Conservation (phyloP, 2,888 invertebrate species). For the Acanthococcus lagerstroemiae region DNA sequence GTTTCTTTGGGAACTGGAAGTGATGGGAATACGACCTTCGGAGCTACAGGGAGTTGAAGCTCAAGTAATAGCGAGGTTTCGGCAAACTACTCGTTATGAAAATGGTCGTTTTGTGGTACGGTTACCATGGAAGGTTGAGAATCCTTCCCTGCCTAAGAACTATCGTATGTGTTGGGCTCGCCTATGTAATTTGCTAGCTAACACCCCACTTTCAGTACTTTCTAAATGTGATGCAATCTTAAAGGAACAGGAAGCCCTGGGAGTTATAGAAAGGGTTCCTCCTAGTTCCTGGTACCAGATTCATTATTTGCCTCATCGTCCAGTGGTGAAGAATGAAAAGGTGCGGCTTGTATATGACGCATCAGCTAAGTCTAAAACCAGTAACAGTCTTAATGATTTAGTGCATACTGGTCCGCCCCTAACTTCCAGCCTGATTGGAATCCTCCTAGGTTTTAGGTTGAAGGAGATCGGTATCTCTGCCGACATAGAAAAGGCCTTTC, state of each 20-base stretch:
- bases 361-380: neutral
- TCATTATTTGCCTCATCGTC: neutral
- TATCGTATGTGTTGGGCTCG: neutral
- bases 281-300: too few species aligned
- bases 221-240: neutral
- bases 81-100: neutral
- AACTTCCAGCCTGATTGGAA: neutral
- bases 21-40: neutral
- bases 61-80: neutral
- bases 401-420: neutral
- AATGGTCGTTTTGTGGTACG: neutral
- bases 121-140: neutral
- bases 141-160: neutral
- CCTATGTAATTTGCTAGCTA: neutral
- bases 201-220: neutral
- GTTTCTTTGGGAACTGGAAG: neutral
- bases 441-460: neutral
- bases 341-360: neutral
- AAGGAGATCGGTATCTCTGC: neutral
- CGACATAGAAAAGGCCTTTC: constrained; percentile 4
- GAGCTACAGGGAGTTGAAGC: neutral
- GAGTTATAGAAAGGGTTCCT: neutral
- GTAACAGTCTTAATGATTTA: neutral
- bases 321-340: too few species aligned
- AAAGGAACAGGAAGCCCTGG: neutral